Percentiles rank a stretch among this genome's conserved stretches.
phyloP scores from a whole-genome alignment of 2,888 invertebrate genomes.

The Sympetrum striolatum region DNA sequence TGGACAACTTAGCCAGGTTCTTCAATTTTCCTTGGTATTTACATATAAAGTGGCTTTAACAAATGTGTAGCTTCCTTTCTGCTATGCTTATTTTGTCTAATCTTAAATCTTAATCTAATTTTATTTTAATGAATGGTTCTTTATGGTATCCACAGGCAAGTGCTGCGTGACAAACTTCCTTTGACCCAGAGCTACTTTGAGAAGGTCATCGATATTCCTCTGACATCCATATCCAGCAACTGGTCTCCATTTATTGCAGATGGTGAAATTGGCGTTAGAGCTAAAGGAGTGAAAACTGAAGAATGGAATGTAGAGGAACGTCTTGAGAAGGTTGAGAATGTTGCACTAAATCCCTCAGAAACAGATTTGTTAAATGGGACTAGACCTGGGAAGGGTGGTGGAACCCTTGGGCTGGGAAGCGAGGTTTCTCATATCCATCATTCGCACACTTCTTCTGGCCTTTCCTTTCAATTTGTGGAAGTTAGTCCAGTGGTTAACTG shows the following conservation, averaged over 20 bases:
- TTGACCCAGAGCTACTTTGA: conserved; percentile 67
- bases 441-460: not conserved
- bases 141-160: conserved; percentile 59
- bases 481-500: conserved; percentile 41
- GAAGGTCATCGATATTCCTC: conserved; percentile 56
- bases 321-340: conserved; percentile 2
- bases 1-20: too few relatives aligned
- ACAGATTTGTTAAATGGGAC: not conserved
- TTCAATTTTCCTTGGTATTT: too few relatives aligned
- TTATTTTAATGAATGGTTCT: not conserved
- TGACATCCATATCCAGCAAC: not conserved
- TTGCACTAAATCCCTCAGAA: not conserved
- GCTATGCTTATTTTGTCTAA: too few relatives aligned
- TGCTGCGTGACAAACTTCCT: conserved; percentile 68
- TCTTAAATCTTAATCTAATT: not conserved
- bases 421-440: conserved; percentile 9
- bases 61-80: too few relatives aligned
- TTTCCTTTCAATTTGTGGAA: conserved; percentile 12
- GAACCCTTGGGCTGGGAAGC: not conserved
- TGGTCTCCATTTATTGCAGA: conserved; percentile 15
- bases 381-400: not conserved
- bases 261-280: not conserved
- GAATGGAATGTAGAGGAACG: not conserved
- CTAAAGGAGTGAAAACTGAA: conserved; percentile 5
- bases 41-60: too few relatives aligned